phyloP scores from a whole-genome alignment of 37 sponge, comb jelly and placozoan genomes.

The Tethya wilhelma region DNA sequence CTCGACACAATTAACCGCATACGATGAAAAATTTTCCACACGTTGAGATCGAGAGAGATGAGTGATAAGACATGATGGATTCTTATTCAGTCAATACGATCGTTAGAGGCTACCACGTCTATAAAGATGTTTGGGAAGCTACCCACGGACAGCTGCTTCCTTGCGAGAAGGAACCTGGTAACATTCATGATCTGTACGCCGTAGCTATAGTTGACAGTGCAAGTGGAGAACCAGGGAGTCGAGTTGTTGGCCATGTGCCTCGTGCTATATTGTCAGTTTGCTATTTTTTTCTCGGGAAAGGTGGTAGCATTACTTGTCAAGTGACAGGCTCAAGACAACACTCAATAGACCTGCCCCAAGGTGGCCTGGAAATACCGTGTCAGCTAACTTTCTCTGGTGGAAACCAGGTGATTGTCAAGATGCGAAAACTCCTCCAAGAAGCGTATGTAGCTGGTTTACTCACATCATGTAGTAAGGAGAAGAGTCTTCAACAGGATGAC shows the following conservation, averaged over 20 bases:
- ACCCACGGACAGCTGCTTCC: neutral
- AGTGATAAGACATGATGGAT: too few species aligned
- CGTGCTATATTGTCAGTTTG: neutral
- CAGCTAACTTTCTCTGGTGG: neutral
- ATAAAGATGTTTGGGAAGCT: too few species aligned
- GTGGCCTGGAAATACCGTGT: slow-evolving; percentile 26
- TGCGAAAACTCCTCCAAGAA: neutral
- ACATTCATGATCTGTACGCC: neutral
- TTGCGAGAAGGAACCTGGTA: neutral
- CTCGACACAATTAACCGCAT: too few species aligned
- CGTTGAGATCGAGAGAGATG: too few species aligned
- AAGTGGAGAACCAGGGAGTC: too few species aligned
- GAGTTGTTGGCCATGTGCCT: slow-evolving; percentile 15
- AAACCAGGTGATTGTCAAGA: neutral
- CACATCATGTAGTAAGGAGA: neutral
- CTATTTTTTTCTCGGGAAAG: neutral
- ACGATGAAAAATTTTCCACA: too few species aligned
- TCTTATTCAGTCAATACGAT: too few species aligned
- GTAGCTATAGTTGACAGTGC: neutral
- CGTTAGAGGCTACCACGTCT: neutral
- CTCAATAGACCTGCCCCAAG: slow-evolving; percentile 5
- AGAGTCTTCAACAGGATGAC: neutral
- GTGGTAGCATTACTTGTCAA: neutral
- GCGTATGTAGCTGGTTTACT: neutral
- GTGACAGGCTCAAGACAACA: neutral